These are phyloP conservation scores for Brachypterus glaber DNA, from an alignment of 2,888 invertebrate genomes.

Conservation along the genomic window DNA sequence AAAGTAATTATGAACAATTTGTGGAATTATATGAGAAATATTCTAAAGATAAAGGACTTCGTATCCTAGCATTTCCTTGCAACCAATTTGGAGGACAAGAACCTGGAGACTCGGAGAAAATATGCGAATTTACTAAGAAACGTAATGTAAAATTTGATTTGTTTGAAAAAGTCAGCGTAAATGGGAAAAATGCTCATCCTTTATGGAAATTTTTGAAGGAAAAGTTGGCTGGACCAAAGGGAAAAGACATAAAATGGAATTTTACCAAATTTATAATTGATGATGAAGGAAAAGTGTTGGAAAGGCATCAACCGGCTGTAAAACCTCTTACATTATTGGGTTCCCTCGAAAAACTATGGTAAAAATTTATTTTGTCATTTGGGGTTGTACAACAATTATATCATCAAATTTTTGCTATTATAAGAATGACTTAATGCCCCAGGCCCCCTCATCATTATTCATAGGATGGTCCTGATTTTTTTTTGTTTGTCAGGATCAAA, in stretches of 20 bases:
- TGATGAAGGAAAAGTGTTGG: constrained; percentile 58
- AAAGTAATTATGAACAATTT: constrained; percentile 66
- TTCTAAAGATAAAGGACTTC: constrained; percentile 60
- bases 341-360: constrained; percentile 35
- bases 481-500: too few relatives aligned
- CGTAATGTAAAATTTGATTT: constrained; percentile 61
- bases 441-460: too few relatives aligned
- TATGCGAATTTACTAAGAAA: constrained; percentile 52
- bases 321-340: constrained; percentile 33
- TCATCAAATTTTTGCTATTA: too few relatives aligned
- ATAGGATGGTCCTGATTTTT: too few relatives aligned
- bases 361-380: too few relatives aligned
- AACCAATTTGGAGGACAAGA: constrained; percentile 74
- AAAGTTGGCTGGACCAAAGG: constrained; percentile 43
- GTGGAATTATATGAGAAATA: constrained; percentile 66
- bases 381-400: too few relatives aligned
- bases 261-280: constrained; percentile 78
- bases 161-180: constrained; percentile 63
- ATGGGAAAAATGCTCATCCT: constrained; percentile 55
- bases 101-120: constrained; percentile 53
- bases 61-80: constrained; percentile 77
- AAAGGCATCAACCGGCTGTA: constrained; percentile 47
- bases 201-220: constrained; percentile 57
- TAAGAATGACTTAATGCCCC: too few relatives aligned
- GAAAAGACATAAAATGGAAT: constrained; percentile 75